A percentile compares a stretch with the other conserved stretches of the same genome.
phyloP scores from a whole-genome alignment of 2,113 vertebrate genomes.

The Junco hyemalis region DNA sequence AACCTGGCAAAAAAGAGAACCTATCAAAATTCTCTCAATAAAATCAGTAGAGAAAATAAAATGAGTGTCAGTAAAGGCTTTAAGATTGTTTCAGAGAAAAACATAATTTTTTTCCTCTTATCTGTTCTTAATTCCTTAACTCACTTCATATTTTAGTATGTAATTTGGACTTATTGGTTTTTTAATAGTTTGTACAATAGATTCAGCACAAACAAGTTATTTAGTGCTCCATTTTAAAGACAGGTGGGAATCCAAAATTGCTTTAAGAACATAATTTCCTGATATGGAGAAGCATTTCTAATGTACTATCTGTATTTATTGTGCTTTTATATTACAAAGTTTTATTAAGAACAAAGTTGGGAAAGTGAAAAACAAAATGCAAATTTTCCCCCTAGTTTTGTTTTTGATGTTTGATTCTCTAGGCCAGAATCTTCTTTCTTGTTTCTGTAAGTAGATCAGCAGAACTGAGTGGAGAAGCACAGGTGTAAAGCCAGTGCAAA shows the following conservation, averaged over 20 bases:
- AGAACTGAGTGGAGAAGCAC: neutral
- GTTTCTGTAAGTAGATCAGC: neutral
- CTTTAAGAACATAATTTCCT: conserved; percentile 17
- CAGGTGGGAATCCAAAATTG: conserved; percentile 19
- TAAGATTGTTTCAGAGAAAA: neutral
- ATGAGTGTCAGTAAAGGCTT: neutral
- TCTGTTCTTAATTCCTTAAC: neutral
- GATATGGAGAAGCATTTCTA: neutral
- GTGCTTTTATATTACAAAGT: neutral
- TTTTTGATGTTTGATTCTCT: neutral
- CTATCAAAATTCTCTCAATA: conserved; percentile 14
- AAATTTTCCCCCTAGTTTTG: neutral
- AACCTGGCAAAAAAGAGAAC: neutral
- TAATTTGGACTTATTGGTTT: neutral
- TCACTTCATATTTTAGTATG: conserved; percentile 17
- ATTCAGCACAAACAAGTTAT: neutral
- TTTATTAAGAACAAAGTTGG: neutral
- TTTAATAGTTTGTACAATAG: conserved; percentile 9
- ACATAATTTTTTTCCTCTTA: neutral
- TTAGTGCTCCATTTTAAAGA: neutral
- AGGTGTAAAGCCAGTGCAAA: neutral
- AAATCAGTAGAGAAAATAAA: neutral
- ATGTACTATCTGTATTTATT: neutral
- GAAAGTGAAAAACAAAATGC: neutral
- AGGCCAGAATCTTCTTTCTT: neutral